Percentiles rank a stretch among this genome's conserved stretches.
phyloP scores from a whole-genome alignment of 2,888 invertebrate species.

The Hesperia comma region DNA sequence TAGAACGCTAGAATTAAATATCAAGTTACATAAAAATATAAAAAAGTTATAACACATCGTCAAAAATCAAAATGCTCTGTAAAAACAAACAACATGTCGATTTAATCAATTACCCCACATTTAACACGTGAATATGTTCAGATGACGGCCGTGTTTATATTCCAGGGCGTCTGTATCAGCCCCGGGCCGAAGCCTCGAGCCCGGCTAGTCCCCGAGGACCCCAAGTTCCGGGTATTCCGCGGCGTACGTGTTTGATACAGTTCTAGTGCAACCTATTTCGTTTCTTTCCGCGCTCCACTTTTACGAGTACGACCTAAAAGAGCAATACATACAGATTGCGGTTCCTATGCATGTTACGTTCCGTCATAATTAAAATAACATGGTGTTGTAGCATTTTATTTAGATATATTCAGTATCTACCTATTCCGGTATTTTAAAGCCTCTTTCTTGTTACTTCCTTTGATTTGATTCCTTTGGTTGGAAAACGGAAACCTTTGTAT shows the following conservation, averaged over 20 bases:
- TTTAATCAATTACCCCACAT: not conserved
- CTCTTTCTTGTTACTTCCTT: too few relatives aligned
- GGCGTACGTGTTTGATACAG: constrained; percentile 2
- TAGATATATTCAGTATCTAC: too few relatives aligned
- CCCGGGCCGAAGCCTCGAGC: not conserved
- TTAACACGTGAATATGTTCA: not conserved
- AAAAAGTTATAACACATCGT: not conserved
- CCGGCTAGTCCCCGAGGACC: not conserved
- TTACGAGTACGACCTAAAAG: constrained; percentile 8
- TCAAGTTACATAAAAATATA: too few relatives aligned
- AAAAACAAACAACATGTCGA: too few relatives aligned
- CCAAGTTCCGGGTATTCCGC: constrained; percentile 2
- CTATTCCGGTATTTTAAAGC: too few relatives aligned
- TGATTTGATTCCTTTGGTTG: too few relatives aligned
- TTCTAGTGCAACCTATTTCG: constrained; percentile 8
- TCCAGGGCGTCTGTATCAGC: not conserved
- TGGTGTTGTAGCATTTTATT: too few relatives aligned
- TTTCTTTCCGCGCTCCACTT: constrained; percentile 4
- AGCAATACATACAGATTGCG: constrained; percentile 4
- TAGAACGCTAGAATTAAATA: too few relatives aligned
- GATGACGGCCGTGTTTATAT: not conserved
- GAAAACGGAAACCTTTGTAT: too few relatives aligned
- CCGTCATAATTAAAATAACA: not conserved
- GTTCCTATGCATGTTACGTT: not conserved
- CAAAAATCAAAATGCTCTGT: not conserved